These are phyloP conservation scores for Mohoua ochrocephala DNA, from an alignment of 2,113 vertebrate genomes.

Conservation along the genomic window DNA sequence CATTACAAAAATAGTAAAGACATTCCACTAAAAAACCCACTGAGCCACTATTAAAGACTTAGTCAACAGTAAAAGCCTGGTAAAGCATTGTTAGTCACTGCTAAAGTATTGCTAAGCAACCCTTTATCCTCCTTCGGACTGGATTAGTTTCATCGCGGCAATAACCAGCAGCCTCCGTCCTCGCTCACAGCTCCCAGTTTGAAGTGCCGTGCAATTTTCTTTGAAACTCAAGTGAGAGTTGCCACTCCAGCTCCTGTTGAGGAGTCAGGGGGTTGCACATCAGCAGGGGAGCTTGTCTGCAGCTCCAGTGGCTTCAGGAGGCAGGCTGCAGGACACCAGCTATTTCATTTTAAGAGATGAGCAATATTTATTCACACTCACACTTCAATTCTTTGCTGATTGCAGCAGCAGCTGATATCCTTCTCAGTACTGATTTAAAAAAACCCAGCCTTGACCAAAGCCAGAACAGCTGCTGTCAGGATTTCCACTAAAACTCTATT, in stretches of 20 bases:
- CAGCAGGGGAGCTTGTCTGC: neutral
- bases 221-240: neutral
- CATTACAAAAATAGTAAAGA: conserved; percentile 17
- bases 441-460: neutral
- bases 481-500: neutral
- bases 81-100: conserved; percentile 49
- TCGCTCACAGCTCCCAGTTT: neutral
- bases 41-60: conserved; percentile 36
- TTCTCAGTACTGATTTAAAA: neutral
- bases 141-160: conserved; percentile 7
- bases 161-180: neutral
- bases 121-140: conserved; percentile 35
- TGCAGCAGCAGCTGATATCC: neutral
- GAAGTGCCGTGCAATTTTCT: neutral
- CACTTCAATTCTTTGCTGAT: neutral
- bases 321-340: neutral
- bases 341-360: neutral
- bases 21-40: conserved; percentile 28
- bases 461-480: neutral
- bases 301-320: neutral
- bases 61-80: conserved; percentile 20
- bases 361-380: neutral
- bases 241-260: neutral
- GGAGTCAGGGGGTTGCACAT: neutral
- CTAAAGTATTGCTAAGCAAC: conserved; percentile 60